These are phyloP conservation scores for Melanostigma gelatinosum DNA, from an alignment of 2,113 vertebrate species.

Conservation along the genomic window DNA sequence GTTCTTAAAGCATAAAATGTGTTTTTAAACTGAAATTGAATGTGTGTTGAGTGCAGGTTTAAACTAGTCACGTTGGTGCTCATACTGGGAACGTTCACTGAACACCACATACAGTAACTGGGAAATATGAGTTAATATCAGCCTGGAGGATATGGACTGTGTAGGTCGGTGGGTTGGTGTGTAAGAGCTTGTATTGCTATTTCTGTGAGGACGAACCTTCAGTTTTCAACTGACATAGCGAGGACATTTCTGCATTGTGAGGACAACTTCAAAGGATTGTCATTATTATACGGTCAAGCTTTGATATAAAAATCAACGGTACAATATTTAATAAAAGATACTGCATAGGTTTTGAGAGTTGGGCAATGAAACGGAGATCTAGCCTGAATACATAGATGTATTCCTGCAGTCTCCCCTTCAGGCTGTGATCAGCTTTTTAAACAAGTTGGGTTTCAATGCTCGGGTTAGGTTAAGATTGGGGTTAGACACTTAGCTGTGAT, in stretches of 20 bases:
- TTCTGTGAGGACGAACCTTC: background rate
- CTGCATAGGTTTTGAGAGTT: too few relatives aligned
- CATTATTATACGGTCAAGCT: background rate
- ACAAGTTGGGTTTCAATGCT: background rate
- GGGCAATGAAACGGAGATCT: too few relatives aligned
- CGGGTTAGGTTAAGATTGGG: background rate
- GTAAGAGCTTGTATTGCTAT: background rate
- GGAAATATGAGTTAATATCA: slow-evolving; percentile 33
- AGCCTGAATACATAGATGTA: too few relatives aligned
- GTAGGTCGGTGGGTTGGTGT: background rate
- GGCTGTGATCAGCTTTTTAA: background rate
- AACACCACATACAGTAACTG: slow-evolving; percentile 7
- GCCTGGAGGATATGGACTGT: slow-evolving; percentile 22
- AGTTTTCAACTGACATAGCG: background rate
- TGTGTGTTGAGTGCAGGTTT: background rate
- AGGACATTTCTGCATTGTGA: background rate
- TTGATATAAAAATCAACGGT: too few relatives aligned
- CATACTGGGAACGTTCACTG: slow-evolving; percentile 14
- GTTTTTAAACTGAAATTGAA: background rate
- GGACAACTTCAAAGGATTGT: background rate
- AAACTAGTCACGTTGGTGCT: background rate
- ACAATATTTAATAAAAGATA: too few relatives aligned
- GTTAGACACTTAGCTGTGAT: background rate
- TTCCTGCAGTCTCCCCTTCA: background rate
- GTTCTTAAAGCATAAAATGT: background rate